These are phyloP conservation scores for Falco columbarius DNA, from an alignment of 2,797 vertebrate species.

Conservation along the genomic window DNA sequence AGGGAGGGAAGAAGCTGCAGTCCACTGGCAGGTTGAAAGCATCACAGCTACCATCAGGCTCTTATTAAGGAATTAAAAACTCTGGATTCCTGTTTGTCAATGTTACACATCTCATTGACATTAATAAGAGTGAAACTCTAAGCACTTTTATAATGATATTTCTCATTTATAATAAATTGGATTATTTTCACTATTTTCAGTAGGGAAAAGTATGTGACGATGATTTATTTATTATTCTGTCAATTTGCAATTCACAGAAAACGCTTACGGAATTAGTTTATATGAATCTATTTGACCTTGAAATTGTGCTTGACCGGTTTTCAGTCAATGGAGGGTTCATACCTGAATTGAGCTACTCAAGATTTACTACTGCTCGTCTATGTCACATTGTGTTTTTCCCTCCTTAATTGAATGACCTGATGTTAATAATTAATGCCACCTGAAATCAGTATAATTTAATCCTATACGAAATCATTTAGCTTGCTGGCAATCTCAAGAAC, in stretches of 20 bases:
- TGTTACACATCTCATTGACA: not conserved
- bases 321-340: not conserved
- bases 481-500: not conserved
- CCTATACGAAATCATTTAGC: not conserved
- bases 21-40: not conserved
- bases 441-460: conserved; percentile 13
- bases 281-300: not conserved
- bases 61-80: not conserved
- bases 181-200: not conserved
- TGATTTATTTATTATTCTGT: not conserved
- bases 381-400: not conserved
- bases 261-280: not conserved
- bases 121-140: not conserved
- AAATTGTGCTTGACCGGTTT: not conserved
- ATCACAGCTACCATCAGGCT: not conserved
- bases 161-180: not conserved
- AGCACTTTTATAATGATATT: not conserved
- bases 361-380: not conserved
- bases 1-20: not conserved
- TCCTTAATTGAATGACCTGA: conserved; percentile 10
- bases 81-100: not conserved
- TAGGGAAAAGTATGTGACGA: not conserved
- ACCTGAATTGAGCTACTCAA: not conserved
- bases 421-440: conserved; percentile 37
- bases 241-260: not conserved